Evolutionary conservation across 53 echinoderm and acorn worm species (phyloP).

Genomic region (Stichopus horrens): DNA sequence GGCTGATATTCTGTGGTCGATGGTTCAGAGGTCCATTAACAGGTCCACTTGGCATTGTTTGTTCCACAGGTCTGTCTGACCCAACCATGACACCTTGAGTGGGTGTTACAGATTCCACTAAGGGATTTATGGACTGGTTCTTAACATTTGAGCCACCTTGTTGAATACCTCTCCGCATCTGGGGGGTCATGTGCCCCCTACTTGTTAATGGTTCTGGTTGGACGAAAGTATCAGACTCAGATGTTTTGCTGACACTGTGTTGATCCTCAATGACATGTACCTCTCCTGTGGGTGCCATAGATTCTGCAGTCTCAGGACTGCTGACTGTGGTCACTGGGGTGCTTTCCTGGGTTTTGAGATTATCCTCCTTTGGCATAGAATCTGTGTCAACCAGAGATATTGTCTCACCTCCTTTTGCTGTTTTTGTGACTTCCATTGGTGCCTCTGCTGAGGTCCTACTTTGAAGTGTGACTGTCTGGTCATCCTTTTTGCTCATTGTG

Average conservation of each 20-base stretch:
- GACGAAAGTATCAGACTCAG: constrained; percentile 10
- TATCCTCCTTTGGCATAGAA: neutral
- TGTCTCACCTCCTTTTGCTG: constrained; percentile 58
- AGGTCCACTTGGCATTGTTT: constrained; percentile 12
- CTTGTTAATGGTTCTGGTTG: constrained; percentile 7
- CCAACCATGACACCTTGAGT: neutral
- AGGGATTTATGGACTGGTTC: constrained; percentile 1
- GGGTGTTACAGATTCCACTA: constrained; percentile 12
- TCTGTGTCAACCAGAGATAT: constrained; percentile 38
- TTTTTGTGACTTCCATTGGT: constrained; percentile 57
- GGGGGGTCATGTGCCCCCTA: constrained; percentile 3
- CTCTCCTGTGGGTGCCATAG: neutral
- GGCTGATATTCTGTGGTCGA: neutral
- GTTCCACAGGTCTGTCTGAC: constrained; percentile 26
- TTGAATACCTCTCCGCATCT: neutral
- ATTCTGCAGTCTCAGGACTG: neutral
- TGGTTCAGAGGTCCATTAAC: constrained; percentile 20
- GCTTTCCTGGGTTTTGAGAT: constrained; percentile 15
- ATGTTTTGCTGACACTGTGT: neutral
- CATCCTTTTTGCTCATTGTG: neutral
- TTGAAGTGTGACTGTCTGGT: constrained; percentile 29
- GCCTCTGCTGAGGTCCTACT: constrained; percentile 58
- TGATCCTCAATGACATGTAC: neutral
- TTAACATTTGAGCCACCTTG: neutral
- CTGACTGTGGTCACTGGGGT: constrained; percentile 1